Evolutionary conservation across 2,888 invertebrate species (phyloP), one percentile per base, ranked within the genome.

Genomic region (Gastrophysa polygoni): DNA sequence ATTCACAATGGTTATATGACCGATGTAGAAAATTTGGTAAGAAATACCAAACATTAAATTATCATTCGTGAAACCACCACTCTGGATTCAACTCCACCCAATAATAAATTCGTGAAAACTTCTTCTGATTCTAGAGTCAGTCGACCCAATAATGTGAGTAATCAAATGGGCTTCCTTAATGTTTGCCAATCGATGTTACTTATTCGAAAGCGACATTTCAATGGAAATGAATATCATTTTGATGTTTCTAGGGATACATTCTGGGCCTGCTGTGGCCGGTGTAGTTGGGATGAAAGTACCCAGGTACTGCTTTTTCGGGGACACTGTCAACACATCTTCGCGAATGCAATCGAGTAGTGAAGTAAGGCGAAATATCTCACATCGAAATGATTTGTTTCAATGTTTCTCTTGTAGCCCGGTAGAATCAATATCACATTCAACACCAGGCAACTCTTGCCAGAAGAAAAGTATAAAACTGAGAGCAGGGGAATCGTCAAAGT

Each of bases 281-380:
- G 91, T 95, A 18, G 91, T 95, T 0, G 95, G 95, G 0, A 82
- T 91, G 38, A 91, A 93, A 75, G 88, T 93, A 55, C 94, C 93
- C 0, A 86, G 94, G 70, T 95, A 93, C 79, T 95, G 95, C 73
- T 88, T 96, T 50, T 95, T 95, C 66, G 95, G 95, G 0, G 95
- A 95, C 78, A 92, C 95, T 0, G 93, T 96, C 16, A 96, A 96
- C 78, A 95, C 93, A 0, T 95, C 95, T 1, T 93, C 95, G 1
- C 86, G 95, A 61, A 95, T 95, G 94, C 95, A 95, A 78, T 86
- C 88, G 0, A 85, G 86, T 18, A 85, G 88, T 70, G 75, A 83
- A 80, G 89, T 88, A 78, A 78, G 76, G 24, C 20, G 44, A 16
- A 29, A 1, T 48, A 50, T 57, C 6, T 43, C 11, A 43, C n/a